phyloP scores from a whole-genome alignment of 1,140 invertebrate species.

The Dendroctonus ponderosae region DNA sequence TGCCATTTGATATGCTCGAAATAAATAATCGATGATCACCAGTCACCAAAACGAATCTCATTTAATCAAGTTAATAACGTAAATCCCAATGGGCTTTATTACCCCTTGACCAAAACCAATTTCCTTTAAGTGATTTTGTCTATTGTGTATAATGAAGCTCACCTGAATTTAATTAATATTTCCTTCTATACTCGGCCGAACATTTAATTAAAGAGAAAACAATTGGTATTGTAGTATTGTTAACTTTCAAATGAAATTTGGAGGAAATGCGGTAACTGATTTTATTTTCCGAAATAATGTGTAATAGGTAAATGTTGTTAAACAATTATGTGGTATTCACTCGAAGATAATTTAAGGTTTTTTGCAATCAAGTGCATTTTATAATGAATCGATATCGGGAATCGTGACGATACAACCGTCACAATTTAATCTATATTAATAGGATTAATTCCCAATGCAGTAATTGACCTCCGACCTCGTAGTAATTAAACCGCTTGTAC shows the following conservation, averaged over 20 bases:
- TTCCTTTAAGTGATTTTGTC: conserved; percentile 8
- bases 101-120: background rate
- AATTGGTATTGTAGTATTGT: too few relatives aligned
- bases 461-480: background rate
- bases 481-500: conserved; percentile 7
- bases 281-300: too few relatives aligned
- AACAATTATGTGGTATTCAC: too few relatives aligned
- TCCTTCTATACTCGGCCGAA: background rate
- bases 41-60: background rate
- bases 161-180: conserved; percentile 14
- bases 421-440: background rate
- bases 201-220: too few relatives aligned
- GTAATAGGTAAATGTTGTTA: too few relatives aligned
- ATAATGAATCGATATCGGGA: too few relatives aligned
- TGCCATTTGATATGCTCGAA: too few relatives aligned
- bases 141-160: conserved; percentile 7
- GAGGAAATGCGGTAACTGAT: too few relatives aligned
- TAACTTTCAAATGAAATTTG: too few relatives aligned
- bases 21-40: background rate
- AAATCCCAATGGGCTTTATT: background rate
- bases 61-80: conserved; percentile 7
- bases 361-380: too few relatives aligned
- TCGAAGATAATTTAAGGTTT: too few relatives aligned
- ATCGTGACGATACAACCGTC: too few relatives aligned
- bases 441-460: conserved; percentile 1